Evolutionary conservation across 2,888 invertebrate species (phyloP).

Genomic region (Cheiracanthium punctorium): DNA sequence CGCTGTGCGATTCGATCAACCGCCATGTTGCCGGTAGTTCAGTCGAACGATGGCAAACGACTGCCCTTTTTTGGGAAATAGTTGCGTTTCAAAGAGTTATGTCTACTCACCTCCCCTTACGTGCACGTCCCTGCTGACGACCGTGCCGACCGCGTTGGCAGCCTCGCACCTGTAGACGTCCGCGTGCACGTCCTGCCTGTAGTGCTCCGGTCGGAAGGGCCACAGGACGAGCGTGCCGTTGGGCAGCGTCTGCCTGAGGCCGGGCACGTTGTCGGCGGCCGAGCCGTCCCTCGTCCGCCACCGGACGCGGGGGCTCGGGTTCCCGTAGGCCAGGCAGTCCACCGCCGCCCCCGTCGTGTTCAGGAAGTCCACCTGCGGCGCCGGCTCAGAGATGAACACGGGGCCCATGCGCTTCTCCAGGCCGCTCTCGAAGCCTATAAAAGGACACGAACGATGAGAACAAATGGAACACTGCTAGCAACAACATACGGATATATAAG

Average conservation of each 20-base stretch:
- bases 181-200: constrained; percentile 74
- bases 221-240: constrained; percentile 76
- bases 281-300: constrained; percentile 73
- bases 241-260: constrained; percentile 74
- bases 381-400: constrained; percentile 69
- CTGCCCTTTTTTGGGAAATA: too few relatives aligned
- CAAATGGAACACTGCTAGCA: too few relatives aligned
- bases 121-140: constrained; percentile 74
- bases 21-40: too few relatives aligned
- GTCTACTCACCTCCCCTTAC: constrained; percentile 75
- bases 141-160: constrained; percentile 74
- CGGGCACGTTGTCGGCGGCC: constrained; percentile 74
- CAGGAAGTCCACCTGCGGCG: constrained; percentile 65
- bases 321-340: constrained; percentile 69
- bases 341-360: constrained; percentile 68
- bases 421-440: constrained; percentile 61
- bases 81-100: neutral
- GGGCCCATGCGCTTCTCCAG: constrained; percentile 71
- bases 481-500: too few relatives aligned
- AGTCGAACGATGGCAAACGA: too few relatives aligned
- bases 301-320: constrained; percentile 60
- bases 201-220: constrained; percentile 74
- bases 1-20: too few relatives aligned
- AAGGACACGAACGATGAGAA: too few relatives aligned
- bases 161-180: constrained; percentile 75